Evolutionary conservation across 2,888 invertebrate genomes (phyloP).

Genomic region (Hemithea aestivaria): DNA sequence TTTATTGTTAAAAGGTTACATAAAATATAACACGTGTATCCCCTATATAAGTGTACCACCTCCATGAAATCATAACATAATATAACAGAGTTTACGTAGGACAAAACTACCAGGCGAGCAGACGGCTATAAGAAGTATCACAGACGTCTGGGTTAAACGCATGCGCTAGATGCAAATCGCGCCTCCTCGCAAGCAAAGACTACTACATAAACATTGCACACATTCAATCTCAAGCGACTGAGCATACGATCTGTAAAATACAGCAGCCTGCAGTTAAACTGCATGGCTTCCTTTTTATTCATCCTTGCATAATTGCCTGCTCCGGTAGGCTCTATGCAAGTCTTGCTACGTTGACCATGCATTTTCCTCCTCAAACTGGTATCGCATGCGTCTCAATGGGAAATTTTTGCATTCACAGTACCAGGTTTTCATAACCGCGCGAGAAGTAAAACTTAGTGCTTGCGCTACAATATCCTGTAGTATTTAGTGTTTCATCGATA

Average conservation of each 20-base stretch:
- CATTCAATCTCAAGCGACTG: not conserved
- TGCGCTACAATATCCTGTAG: not conserved
- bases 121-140: slow-evolving; percentile 1
- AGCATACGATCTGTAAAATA: too few relatives aligned
- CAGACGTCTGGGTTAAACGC: not conserved
- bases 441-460: slow-evolving; percentile 12
- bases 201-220: too few relatives aligned
- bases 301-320: too few relatives aligned
- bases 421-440: slow-evolving; percentile 16
- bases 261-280: too few relatives aligned
- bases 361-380: not conserved
- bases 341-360: not conserved
- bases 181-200: too few relatives aligned
- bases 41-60: too few relatives aligned
- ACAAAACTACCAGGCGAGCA: slow-evolving; percentile 11
- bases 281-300: too few relatives aligned
- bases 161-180: slow-evolving; percentile 2
- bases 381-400: slow-evolving; percentile 2
- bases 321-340: too few relatives aligned
- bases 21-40: too few relatives aligned
- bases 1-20: too few relatives aligned
- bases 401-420: slow-evolving; percentile 15
- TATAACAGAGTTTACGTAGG: not conserved
- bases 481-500: slow-evolving; percentile 1
- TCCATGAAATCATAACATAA: too few relatives aligned